A percentile compares a stretch with the other conserved stretches of the same genome.
These are phyloP conservation scores for Lasioglossum zephyrum DNA, from an alignment of 2,888 invertebrate species.

Conservation along the genomic window DNA sequence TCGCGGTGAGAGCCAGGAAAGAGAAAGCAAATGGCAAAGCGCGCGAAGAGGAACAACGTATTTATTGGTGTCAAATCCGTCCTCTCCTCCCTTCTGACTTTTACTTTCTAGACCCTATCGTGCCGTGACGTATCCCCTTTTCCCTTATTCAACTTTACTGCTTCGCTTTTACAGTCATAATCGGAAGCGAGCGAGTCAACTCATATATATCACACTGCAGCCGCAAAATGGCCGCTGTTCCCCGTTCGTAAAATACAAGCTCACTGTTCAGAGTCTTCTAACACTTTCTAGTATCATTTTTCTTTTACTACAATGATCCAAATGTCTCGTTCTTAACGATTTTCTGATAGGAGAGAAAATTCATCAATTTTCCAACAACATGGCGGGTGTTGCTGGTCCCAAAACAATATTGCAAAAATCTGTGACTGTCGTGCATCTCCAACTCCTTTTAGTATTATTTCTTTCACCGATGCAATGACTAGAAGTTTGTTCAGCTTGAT, in stretches of 20 bases:
- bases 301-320: not conserved
- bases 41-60: conserved; percentile 14
- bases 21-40: not conserved
- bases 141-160: conserved; percentile 9
- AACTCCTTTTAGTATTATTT: no score
- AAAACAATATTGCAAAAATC: not conserved
- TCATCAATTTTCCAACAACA: not conserved
- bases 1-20: not conserved
- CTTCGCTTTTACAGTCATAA: conserved; percentile 15
- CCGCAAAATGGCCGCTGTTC: not conserved
- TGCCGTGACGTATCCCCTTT: not conserved
- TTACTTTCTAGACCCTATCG: conserved; percentile 26
- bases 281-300: not conserved
- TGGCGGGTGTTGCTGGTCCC: not conserved
- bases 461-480: no score
- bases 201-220: not conserved
- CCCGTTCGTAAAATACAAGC: not conserved
- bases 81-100: conserved; percentile 12
- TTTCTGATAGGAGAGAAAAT: not conserved
- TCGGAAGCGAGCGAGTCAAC: conserved; percentile 2
- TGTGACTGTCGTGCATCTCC: no score
- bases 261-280: not conserved
- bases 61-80: conserved; percentile 39
- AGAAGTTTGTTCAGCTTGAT: not conserved
- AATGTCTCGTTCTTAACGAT: not conserved